Base-by-base conservation (phyloP, 1,140 invertebrate genomes). In the Lepidurus couesii region DNA sequence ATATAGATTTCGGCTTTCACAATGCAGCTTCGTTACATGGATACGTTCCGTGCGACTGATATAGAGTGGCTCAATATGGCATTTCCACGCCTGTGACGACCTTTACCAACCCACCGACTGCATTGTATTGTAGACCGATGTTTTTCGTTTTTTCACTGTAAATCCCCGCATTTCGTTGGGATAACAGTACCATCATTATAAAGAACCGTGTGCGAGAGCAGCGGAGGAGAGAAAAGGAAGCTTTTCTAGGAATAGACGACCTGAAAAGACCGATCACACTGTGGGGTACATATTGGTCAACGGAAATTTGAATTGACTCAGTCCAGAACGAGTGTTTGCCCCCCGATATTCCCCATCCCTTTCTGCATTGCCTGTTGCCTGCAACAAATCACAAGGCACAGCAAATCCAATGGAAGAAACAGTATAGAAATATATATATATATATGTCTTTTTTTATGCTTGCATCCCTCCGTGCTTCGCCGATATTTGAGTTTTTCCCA, bases 301-400 rank as follows among this genome's bases (percentile, higher is more conserved):
- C 53, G 53, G 53, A 65, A 65, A 65, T 65, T 65, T 65, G 53
- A 65, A 65, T 65, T 1, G 53, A 65, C 53, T 65, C 13, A 65
- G 53, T 65, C 8, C 21, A 16, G 16, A n/a, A n/a, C 8, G 53
- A 16, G 13, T 9, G 21, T 65, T 7, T 65, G 8, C 21, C 21
- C 21, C 21, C 21, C 47, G 2, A 65, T 11, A 47, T 47, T 47
- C 4, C 45, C 45, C 9, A n/a, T 7, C 7, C 21, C 53, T 9
- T 11, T 65, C 3, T 7, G 16, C 21, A 21, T 34, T 34, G 34
- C 34, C 53, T 65, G 53, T 65, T 65, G 53, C 53, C 21, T 16
- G 21, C 16, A 13, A 65, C 2, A n/a, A n/a, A n/a, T n/a, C n/a
- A n/a, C n/a, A n/a, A n/a, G 34, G 34, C 34, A 34, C 34, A 34